Percentiles rank a stretch among this genome's conserved stretches.
These are phyloP conservation scores for Drosophila ironensis DNA, from an alignment of 1,140 invertebrate species.

Conservation along the genomic window DNA sequence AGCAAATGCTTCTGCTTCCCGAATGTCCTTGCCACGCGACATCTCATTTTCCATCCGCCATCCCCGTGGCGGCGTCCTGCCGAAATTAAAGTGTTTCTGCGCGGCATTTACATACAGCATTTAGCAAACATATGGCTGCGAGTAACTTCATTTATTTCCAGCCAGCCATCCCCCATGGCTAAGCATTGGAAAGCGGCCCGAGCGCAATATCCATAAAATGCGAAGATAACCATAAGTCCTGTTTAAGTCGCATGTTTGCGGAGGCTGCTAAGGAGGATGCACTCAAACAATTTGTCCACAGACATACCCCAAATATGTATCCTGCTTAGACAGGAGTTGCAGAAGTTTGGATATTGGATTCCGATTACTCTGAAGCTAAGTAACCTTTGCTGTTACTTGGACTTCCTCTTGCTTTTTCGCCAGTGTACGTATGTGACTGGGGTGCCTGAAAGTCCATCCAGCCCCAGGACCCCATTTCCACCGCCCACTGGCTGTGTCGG, in stretches of 20 bases:
- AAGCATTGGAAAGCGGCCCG: constrained; percentile 47
- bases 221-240: constrained; percentile 81
- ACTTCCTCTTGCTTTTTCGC: background rate
- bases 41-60: background rate
- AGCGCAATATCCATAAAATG: constrained; percentile 81
- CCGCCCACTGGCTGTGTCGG: constrained; percentile 21
- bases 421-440: constrained; percentile 40
- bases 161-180: constrained; percentile 8
- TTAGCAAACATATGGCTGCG: constrained; percentile 67
- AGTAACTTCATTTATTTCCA: constrained; percentile 74
- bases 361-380: background rate
- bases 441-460: constrained; percentile 56
- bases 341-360: too few species aligned
- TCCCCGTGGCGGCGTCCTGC: background rate
- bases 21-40: constrained; percentile 43
- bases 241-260: constrained; percentile 70
- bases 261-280: background rate
- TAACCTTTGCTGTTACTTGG: background rate
- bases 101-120: constrained; percentile 73
- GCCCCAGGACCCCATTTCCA: constrained; percentile 15
- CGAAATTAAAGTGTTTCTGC: constrained; percentile 68
- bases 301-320: too few species aligned
- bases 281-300: constrained; percentile 1
- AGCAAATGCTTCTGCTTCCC: constrained; percentile 28
- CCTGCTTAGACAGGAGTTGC: too few species aligned